Percentiles rank a stretch among this genome's conserved stretches.
phyloP scores from a whole-genome alignment of 2,888 invertebrate species.

The Phortica okadai region DNA sequence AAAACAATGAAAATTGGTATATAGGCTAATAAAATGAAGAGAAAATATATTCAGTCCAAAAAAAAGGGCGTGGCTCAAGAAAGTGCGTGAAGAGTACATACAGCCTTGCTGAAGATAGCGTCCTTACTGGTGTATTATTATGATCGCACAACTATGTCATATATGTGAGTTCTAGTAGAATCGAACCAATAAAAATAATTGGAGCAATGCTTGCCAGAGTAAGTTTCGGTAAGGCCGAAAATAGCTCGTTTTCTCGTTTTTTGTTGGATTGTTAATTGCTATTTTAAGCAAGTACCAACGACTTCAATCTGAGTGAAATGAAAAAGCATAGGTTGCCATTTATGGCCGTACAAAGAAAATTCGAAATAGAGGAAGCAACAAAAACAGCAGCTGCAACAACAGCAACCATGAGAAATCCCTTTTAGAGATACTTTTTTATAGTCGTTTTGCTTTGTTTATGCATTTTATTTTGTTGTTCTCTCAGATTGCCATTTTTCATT shows the following conservation, averaged over 20 bases:
- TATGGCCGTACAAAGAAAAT: background rate
- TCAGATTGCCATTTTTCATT: background rate
- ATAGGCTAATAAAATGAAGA: no score
- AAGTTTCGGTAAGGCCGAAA: no score
- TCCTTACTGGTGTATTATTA: no score
- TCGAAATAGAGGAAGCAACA: background rate
- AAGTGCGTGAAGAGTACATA: no score
- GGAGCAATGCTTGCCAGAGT: no score
- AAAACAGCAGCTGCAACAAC: background rate
- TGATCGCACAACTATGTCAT: no score
- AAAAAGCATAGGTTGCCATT: constrained; percentile 24
- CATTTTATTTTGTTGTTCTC: background rate
- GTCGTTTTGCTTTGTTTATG: background rate
- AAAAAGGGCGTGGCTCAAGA: no score
- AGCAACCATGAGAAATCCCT: background rate
- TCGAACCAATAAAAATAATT: no score
- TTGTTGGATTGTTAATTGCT: background rate
- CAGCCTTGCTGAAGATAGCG: no score
- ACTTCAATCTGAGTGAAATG: constrained; percentile 20
- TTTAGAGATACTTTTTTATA: background rate
- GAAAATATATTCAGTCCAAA: no score
- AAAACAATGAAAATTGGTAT: no score
- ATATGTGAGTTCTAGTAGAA: no score
- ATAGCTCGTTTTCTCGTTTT: background rate
- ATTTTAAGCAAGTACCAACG: background rate